Percentiles rank a stretch among this genome's conserved stretches.
Evolutionary conservation across 2,113 vertebrate genomes (phyloP).

Genomic region (Phainopepla nitens): DNA sequence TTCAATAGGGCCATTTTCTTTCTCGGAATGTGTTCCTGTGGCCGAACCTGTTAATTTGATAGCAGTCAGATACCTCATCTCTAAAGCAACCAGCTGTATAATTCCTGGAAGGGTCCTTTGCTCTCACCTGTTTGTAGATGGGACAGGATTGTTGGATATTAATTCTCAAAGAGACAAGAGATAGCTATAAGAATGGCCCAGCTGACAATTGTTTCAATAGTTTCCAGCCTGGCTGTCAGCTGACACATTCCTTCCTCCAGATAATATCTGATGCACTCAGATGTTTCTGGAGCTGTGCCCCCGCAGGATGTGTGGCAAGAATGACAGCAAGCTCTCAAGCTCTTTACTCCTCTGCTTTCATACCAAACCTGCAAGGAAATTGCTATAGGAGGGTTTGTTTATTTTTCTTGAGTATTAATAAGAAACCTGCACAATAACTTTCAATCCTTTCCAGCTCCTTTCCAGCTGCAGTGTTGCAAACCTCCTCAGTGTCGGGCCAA

Average conservation of each 20-base stretch:
- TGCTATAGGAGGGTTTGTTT: neutral
- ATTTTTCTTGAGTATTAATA: neutral
- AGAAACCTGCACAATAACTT: neutral
- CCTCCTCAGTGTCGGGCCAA: rapidly evolving
- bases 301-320: neutral
- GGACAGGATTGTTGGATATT: neutral
- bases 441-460: neutral
- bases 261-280: conserved; percentile 20
- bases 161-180: neutral
- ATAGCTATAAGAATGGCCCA: neutral
- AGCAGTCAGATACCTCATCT: neutral
- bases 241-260: conserved; percentile 39
- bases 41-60: neutral
- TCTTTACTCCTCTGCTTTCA: neutral
- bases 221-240: conserved; percentile 2
- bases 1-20: neutral
- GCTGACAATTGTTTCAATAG: conserved; percentile 18
- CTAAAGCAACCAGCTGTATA: neutral
- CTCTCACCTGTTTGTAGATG: neutral
- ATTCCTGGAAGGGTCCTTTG: neutral
- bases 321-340: neutral
- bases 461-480: neutral
- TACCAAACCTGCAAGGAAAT: neutral
- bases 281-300: neutral
- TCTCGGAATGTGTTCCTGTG: neutral